phyloP scores from a whole-genome alignment of 2,113 vertebrate species.

The Cheilinus undulatus region DNA sequence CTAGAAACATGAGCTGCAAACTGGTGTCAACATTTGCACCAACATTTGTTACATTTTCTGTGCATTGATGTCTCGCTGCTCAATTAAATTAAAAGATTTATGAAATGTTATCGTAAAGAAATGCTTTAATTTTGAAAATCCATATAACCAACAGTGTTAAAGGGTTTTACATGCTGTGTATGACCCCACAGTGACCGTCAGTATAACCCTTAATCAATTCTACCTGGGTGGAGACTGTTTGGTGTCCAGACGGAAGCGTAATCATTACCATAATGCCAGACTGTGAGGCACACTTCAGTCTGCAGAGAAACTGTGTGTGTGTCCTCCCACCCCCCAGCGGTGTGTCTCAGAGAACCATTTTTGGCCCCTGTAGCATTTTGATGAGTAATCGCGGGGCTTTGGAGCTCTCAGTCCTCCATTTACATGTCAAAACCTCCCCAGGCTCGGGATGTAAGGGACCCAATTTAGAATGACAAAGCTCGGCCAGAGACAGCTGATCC shows the following conservation, averaged over 20 bases:
- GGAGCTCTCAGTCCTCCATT: constrained; percentile 69
- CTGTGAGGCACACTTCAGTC: constrained; percentile 79
- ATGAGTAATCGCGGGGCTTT: constrained; percentile 72
- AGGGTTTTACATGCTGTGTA: constrained; percentile 14
- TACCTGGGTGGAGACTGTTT: constrained; percentile 61
- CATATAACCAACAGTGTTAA: background rate
- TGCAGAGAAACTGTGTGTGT: constrained; percentile 38
- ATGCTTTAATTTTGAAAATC: background rate
- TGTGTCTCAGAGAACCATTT: constrained; percentile 60
- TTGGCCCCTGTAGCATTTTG: constrained; percentile 67
- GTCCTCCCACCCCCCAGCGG: constrained; percentile 25
- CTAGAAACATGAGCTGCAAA: background rate
- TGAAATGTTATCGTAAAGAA: background rate
- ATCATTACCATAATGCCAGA: constrained; percentile 80
- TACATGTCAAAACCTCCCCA: constrained; percentile 84
- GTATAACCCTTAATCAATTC: constrained; percentile 56
- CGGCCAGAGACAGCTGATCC: constrained; percentile 82
- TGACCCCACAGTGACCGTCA: constrained; percentile 40
- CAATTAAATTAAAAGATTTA: background rate
- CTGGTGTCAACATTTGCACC: background rate
- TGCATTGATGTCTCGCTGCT: background rate
- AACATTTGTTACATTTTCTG: constrained; percentile 14
- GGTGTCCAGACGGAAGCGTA: constrained; percentile 68
- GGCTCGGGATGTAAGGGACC: constrained; percentile 76
- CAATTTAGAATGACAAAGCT: constrained; percentile 86